Evolutionary conservation across 2,888 invertebrate species (phyloP).

Genomic region (Ornithoptera priamus): DNA sequence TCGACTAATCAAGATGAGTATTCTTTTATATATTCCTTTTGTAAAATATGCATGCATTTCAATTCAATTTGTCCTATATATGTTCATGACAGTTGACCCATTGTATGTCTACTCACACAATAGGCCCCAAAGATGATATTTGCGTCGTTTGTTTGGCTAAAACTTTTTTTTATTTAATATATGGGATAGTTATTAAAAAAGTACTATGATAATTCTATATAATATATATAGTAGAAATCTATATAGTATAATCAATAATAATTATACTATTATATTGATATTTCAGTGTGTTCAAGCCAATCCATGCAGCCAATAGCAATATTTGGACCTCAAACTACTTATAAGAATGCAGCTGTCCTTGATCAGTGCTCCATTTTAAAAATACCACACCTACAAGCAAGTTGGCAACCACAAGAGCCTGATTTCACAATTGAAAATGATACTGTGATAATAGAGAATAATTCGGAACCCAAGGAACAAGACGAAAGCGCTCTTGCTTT

Average conservation of each 20-base stretch:
- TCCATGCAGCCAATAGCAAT: slow-evolving; percentile 56
- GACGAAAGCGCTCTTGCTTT: slow-evolving; percentile 37
- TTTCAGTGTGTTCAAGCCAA: slow-evolving; percentile 60
- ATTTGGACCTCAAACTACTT: slow-evolving; percentile 64
- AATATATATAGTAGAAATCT: too few species aligned
- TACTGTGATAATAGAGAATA: slow-evolving; percentile 30
- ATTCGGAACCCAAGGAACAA: slow-evolving; percentile 31
- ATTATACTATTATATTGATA: background rate
- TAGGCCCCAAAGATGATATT: too few species aligned
- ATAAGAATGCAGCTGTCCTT: slow-evolving; percentile 58
- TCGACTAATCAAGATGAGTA: background rate
- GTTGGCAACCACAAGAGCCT: slow-evolving; percentile 64
- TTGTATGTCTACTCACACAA: too few species aligned
- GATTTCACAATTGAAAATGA: slow-evolving; percentile 42
- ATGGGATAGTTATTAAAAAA: too few species aligned
- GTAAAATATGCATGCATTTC: background rate
- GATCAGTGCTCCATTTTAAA: slow-evolving; percentile 62
- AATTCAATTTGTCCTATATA: too few species aligned
- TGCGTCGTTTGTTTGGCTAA: too few species aligned
- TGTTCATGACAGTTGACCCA: too few species aligned
- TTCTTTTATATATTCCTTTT: background rate
- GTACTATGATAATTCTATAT: too few species aligned
- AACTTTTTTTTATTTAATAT: too few species aligned
- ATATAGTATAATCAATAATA: too few species aligned
- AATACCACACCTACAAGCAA: slow-evolving; percentile 70